A percentile compares a stretch with the other conserved stretches of the same genome.
These are phyloP conservation scores for Sterna hirundo DNA, from an alignment of 2,113 vertebrate species.

Conservation along the genomic window DNA sequence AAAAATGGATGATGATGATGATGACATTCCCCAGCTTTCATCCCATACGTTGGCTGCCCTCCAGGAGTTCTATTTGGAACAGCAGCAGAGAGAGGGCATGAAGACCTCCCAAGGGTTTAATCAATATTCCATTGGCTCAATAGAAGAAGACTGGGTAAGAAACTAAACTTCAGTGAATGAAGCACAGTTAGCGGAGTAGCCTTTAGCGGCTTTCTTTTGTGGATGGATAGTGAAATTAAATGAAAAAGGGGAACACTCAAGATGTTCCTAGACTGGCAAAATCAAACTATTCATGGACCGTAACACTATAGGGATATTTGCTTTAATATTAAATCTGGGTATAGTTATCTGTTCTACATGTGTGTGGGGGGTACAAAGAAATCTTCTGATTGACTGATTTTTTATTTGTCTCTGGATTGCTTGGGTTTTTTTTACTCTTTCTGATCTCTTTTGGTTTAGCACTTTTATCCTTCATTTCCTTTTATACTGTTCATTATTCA, in stretches of 20 bases:
- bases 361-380: rapidly evolving
- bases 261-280: neutral
- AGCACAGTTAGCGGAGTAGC: neutral
- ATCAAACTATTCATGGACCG: neutral
- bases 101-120: constrained; percentile 21
- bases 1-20: constrained; percentile 85
- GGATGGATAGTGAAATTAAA: neutral
- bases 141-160: constrained; percentile 95
- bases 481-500: neutral
- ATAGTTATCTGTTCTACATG: neutral
- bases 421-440: neutral
- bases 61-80: constrained; percentile 89
- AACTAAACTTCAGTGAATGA: neutral
- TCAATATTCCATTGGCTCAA: constrained; percentile 78
- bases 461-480: neutral
- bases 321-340: neutral
- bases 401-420: neutral
- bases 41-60: constrained; percentile 84
- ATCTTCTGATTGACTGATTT: neutral
- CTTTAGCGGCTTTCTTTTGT: neutral
- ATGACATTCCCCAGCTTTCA: constrained; percentile 84
- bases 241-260: neutral
- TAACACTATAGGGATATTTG: neutral
- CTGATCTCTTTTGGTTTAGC: neutral
- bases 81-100: constrained; percentile 51